These are phyloP conservation scores for Esox lucius DNA, from an alignment of 2,797 vertebrate genomes.

Conservation along the genomic window DNA sequence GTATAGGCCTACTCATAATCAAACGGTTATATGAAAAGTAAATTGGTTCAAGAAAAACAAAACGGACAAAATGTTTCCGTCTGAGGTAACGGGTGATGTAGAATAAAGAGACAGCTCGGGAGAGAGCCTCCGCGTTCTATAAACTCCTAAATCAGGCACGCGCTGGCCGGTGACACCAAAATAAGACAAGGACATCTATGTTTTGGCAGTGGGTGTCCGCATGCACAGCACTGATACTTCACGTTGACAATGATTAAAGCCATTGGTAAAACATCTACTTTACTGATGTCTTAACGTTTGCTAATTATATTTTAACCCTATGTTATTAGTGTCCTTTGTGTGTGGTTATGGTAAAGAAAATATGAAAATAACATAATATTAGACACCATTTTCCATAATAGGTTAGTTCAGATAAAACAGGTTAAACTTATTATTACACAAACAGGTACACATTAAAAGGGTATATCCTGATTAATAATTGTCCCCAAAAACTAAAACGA, in stretches of 20 bases:
- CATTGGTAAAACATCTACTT: background rate
- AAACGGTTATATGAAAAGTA: constrained; percentile 47
- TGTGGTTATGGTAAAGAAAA: background rate
- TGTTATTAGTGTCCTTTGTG: background rate
- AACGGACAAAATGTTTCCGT: constrained; percentile 76
- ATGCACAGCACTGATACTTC: background rate
- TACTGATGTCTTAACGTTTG: background rate
- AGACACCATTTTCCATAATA: background rate
- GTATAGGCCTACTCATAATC: constrained; percentile 17
- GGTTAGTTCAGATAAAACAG: background rate
- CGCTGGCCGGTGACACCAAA: constrained; percentile 27
- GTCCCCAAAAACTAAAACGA: background rate
- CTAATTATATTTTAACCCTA: background rate
- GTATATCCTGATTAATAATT: background rate
- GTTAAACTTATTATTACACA: background rate
- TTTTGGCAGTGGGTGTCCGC: background rate
- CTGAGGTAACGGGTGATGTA: constrained; percentile 72
- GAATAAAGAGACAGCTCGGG: constrained; percentile 69
- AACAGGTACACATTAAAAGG: background rate
- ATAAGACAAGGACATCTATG: background rate
- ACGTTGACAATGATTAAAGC: background rate
- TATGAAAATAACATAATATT: background rate
- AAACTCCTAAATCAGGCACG: constrained; percentile 61
- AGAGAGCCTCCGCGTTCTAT: constrained; percentile 70
- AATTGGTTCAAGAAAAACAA: constrained; percentile 48